A percentile compares a stretch with the other conserved stretches of the same genome.
Conservation (phyloP, 2,888 invertebrate genomes). For the Syrista parreyssii region DNA sequence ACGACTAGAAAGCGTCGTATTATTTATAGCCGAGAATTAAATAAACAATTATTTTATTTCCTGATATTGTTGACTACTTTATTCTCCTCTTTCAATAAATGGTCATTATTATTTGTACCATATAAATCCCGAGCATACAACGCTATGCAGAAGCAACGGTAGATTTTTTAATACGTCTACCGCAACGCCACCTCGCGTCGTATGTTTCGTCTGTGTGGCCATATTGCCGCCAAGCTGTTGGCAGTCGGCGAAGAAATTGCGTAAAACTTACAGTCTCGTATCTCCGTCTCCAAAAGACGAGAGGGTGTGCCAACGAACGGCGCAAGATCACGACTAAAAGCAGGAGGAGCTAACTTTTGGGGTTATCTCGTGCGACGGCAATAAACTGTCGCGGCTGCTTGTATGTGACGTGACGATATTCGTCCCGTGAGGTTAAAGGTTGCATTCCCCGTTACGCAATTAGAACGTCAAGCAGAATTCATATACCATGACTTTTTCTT, state of each 20-base stretch:
- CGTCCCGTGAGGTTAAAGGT: not conserved
- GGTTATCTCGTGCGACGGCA: not conserved
- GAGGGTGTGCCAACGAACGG: not conserved
- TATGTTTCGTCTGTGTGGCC: not conserved
- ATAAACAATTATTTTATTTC: slow-evolving; percentile 28
- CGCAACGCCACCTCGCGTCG: not conserved
- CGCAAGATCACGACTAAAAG: not conserved
- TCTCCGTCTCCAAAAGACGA: not conserved
- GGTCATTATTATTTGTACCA: not conserved
- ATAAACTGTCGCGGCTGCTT: not conserved
- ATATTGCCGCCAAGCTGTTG: not conserved
- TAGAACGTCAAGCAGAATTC: not conserved
- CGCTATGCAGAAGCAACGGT: not conserved
- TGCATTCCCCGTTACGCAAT: not conserved
- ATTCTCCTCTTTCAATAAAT: not conserved
- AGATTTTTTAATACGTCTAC: not conserved
- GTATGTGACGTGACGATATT: not conserved
- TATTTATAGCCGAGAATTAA: slow-evolving; percentile 35
- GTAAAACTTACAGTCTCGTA: not conserved
- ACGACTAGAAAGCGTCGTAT: slow-evolving; percentile 7
- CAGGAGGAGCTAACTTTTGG: not conserved
- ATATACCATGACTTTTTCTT: not conserved
- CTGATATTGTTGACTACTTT: not conserved
- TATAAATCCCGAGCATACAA: not conserved
- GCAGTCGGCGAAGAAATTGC: not conserved